Evolutionary conservation across 2,888 invertebrate genomes (phyloP), one percentile per base, ranked within the genome.

Genomic region (Tenodera sinensis): DNA sequence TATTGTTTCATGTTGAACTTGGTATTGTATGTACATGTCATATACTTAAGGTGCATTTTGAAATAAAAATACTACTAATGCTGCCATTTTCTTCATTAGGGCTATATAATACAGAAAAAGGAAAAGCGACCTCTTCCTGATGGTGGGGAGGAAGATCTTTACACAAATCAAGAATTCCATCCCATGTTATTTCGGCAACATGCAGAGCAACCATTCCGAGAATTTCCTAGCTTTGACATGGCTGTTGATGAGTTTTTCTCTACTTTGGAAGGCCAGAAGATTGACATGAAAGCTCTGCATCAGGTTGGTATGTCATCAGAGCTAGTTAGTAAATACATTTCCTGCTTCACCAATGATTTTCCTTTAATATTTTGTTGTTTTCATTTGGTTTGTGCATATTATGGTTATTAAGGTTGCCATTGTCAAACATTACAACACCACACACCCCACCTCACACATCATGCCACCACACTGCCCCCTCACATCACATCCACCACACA

Each of bases 231-330:
- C 1, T 98, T 98, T 92, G 97, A 98, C 93, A 93, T 95, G 90
- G 97, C 99, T 0, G 97, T 98, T 0, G 99, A 99, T 93, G 98
- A 99, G 92, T 99, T 98, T 93, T 99, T 96, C 94, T 99, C 99
- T 0, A 96, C 97, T 42, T 93, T 98, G 91, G 99, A 99, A 93
- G 97, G 97, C 14, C 99, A 99, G 93, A 99, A 98, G 93, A 95
- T 98, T 92, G 99, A 99, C 92, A 93, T 98, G 92, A 98, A 97
- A 94, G 95, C 94, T 27, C 91, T 95, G 47, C 95, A 95, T 90
- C 95, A 95, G 93, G 94, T 94, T 90, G 47, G 88, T 84, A 42
- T 84, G 54, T 83, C 82, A 20, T 84, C 3, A 42, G 42, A 42
- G 42, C 12, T 42, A 12, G 42, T 42, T 12, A 42, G 12, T 6